A percentile compares a stretch with the other conserved stretches of the same genome.
Conservation (phyloP, 2,113 vertebrate genomes). For the Sakesphorus luctuosus region DNA sequence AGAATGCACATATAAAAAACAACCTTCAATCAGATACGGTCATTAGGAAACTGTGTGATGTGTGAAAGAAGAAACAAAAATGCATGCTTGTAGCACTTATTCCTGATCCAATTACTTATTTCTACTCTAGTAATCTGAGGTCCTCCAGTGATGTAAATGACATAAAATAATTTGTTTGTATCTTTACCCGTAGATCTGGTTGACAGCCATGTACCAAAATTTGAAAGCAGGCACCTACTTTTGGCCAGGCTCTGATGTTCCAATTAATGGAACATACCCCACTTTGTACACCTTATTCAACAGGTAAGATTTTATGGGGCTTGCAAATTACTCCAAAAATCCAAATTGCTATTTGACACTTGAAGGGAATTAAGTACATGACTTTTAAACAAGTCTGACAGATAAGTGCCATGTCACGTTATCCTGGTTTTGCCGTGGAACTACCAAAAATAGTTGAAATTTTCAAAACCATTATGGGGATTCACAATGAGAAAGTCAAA, state of each 20-base stretch:
- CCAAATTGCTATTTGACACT: background rate
- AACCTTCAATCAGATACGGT: background rate
- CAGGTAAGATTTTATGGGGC: constrained; percentile 66
- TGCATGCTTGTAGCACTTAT: background rate
- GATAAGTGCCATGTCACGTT: background rate
- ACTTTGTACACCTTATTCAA: constrained; percentile 72
- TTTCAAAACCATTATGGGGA: background rate
- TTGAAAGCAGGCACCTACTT: constrained; percentile 88
- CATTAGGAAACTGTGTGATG: background rate
- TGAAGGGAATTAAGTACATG: background rate
- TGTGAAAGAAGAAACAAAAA: background rate
- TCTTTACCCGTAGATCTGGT: constrained; percentile 83
- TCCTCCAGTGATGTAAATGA: background rate
- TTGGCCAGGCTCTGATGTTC: constrained; percentile 94
- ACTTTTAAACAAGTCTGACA: background rate
- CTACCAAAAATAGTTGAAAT: background rate
- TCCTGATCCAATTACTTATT: background rate
- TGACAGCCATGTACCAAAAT: constrained; percentile 87
- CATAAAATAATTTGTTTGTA: background rate
- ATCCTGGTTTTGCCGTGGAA: background rate
- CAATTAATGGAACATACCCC: constrained; percentile 80
- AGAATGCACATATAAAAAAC: background rate
- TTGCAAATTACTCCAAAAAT: background rate
- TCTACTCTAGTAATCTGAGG: background rate
- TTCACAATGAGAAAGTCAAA: background rate